phyloP scores from a whole-genome alignment of 2,797 vertebrate species.

The Eptatretus atami region DNA sequence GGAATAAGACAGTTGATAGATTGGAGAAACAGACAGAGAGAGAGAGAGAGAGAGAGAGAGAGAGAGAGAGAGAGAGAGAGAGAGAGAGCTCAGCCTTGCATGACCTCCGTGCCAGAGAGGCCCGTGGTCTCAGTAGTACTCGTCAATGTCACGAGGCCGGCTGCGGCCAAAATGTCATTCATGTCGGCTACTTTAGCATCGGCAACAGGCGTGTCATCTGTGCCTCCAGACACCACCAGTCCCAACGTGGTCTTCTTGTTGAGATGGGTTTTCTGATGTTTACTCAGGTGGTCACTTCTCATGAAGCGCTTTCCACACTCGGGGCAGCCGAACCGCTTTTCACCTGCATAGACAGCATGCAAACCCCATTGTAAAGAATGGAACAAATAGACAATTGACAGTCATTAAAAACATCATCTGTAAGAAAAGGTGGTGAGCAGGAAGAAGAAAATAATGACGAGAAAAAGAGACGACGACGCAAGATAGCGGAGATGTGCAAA shows the following conservation, averaged over 20 bases:
- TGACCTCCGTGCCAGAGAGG: no score
- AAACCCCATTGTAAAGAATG: not conserved
- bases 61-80: no score
- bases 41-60: no score
- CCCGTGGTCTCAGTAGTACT: not conserved
- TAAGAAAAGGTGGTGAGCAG: not conserved
- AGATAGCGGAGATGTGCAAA: conserved; percentile 1
- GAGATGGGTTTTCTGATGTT: conserved; percentile 99
- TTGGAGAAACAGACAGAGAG: no score
- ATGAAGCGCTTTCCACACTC: conserved; percentile 98
- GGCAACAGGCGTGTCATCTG: not conserved
- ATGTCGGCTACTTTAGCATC: not conserved
- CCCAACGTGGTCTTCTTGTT: conserved; percentile 64
- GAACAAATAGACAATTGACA: not conserved
- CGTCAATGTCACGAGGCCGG: conserved; percentile 1
- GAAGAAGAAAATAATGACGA: rapidly evolving
- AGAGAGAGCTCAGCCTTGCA: no score
- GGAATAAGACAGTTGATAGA: no score
- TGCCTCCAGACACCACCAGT: not conserved
- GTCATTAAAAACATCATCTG: not conserved
- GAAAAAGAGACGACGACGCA: conserved; percentile 4
- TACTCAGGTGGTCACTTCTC: conserved; percentile 98
- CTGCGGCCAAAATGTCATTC: not conserved
- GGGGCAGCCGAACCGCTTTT: conserved; percentile 97
- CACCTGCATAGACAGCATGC: conserved; percentile 30